Percentiles rank a stretch among this genome's conserved stretches.
Conservation (phyloP, 92 coral and sea anemone species). For the Phenganax marumi region DNA sequence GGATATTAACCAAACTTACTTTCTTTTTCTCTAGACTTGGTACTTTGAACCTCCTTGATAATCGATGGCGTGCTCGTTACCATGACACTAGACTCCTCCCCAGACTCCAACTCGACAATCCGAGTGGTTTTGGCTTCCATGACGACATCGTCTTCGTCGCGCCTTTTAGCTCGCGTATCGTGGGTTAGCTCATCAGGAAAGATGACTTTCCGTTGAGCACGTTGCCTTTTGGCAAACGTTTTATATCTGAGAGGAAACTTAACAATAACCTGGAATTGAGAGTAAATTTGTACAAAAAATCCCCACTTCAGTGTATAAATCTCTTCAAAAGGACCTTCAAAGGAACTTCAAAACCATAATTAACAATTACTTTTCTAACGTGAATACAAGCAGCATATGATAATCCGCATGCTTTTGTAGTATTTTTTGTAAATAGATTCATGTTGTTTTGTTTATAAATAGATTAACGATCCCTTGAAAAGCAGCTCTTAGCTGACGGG, state of each 20-base stretch:
- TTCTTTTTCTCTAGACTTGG: too few species aligned
- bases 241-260: constrained; percentile 31
- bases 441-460: too few species aligned
- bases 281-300: too few species aligned
- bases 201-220: not conserved
- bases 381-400: too few species aligned
- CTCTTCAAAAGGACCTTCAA: too few species aligned
- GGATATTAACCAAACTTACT: too few species aligned
- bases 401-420: too few species aligned
- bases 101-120: not conserved
- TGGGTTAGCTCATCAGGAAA: not conserved
- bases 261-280: not conserved
- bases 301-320: not conserved
- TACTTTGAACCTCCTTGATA: not conserved
- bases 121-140: constrained; percentile 7
- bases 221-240: constrained; percentile 9
- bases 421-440: too few species aligned
- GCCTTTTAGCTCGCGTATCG: not conserved
- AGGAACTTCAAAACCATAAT: too few species aligned
- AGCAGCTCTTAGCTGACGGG: too few species aligned
- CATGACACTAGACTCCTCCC: not conserved
- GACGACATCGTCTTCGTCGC: not conserved
- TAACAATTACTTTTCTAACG: too few species aligned
- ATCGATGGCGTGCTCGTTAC: not conserved
- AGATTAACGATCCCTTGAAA: too few species aligned